Conservation (phyloP, 2,797 vertebrate species). For the Pyrocephalus nanus region DNA sequence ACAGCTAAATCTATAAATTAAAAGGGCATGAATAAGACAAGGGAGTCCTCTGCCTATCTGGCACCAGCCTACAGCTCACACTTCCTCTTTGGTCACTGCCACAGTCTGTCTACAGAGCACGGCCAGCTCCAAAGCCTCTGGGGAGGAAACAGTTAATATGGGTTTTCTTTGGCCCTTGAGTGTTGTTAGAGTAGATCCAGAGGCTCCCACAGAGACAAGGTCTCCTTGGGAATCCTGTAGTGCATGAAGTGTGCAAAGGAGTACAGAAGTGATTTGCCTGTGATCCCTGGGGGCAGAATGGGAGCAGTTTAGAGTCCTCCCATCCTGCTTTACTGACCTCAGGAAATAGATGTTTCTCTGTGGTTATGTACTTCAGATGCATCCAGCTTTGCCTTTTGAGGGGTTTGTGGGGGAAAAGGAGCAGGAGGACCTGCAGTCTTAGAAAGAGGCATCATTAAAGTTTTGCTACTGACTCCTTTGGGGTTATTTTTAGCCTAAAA, state of each 20-base stretch:
- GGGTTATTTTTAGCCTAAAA: not conserved
- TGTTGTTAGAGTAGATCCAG: not conserved
- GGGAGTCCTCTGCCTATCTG: conserved; percentile 58
- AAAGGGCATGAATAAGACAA: conserved; percentile 43
- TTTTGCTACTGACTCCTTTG: not conserved
- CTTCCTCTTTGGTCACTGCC: conserved; percentile 61
- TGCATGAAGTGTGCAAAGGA: not conserved
- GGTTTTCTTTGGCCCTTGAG: not conserved
- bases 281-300: not conserved
- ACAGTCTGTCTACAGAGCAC: not conserved
- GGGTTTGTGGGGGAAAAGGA: not conserved
- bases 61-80: conserved; percentile 49
- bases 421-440: not conserved
- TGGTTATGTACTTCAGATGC: not conserved
- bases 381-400: not conserved
- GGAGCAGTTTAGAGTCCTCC: not conserved
- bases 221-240: not conserved
- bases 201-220: not conserved
- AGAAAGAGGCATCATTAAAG: not conserved
- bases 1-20: conserved; percentile 36
- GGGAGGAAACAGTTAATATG: not conserved
- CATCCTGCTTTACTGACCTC: not conserved
- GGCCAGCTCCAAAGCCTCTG: not conserved
- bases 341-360: not conserved
- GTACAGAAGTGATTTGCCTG: not conserved